phyloP scores from a whole-genome alignment of 2,888 invertebrate genomes.

The Cremastobaeus sp. region DNA sequence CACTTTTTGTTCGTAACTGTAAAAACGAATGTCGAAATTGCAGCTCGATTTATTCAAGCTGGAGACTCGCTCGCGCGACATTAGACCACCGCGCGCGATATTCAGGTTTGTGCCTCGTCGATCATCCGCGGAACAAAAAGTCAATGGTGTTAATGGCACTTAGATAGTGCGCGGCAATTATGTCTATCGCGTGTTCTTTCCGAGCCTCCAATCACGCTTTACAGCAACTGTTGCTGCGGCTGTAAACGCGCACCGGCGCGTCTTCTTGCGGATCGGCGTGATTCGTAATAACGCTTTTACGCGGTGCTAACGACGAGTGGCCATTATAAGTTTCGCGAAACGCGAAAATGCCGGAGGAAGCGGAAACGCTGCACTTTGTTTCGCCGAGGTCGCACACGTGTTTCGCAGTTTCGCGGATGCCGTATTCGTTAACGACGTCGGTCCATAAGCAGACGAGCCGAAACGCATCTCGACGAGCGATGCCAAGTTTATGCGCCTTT shows the following conservation, averaged over 20 bases:
- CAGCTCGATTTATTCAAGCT: constrained; percentile 32
- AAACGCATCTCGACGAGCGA: constrained; percentile 39
- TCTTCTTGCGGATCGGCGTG: background rate
- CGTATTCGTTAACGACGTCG: constrained; percentile 39
- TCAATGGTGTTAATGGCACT: constrained; percentile 26
- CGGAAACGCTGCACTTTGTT: constrained; percentile 25
- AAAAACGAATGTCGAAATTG: constrained; percentile 36
- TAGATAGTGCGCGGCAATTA: constrained; percentile 6
- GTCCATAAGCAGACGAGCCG: constrained; percentile 36
- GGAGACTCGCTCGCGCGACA: no score
- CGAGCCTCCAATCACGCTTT: constrained; percentile 18
- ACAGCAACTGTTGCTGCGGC: constrained; percentile 14
- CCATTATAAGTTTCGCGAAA: constrained; percentile 32
- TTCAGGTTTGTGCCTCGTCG: background rate
- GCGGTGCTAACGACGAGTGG: constrained; percentile 40
- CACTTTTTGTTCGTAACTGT: constrained; percentile 12
- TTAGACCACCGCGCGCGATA: constrained; percentile 7
- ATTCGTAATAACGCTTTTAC: constrained; percentile 38
- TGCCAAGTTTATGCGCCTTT: constrained; percentile 44
- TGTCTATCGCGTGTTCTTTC: constrained; percentile 12
- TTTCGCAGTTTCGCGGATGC: constrained; percentile 40
- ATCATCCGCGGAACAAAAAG: constrained; percentile 25
- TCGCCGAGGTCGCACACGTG: constrained; percentile 38
- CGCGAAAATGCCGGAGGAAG: constrained; percentile 26
- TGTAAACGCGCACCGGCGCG: background rate